Percentiles rank a stretch among this genome's conserved stretches.
Evolutionary conservation across 2,113 vertebrate genomes (phyloP).

Genomic region (Ancistrus triradiatus): DNA sequence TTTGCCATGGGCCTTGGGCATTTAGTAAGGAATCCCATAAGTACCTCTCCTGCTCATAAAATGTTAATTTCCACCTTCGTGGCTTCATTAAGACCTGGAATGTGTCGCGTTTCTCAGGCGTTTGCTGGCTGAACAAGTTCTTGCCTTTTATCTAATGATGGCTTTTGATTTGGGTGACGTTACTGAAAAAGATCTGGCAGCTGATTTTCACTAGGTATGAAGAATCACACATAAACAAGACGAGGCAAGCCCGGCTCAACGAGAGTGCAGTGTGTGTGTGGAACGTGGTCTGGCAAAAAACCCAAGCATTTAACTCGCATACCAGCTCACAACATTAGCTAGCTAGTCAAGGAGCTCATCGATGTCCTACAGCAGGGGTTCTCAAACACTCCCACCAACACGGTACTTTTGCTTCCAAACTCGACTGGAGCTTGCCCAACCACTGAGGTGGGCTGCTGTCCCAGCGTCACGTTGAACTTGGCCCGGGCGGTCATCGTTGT

Average conservation of each 20-base stretch:
- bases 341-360: no score
- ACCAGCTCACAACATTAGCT: no score
- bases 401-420: no score
- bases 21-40: conserved; percentile 60
- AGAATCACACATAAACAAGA: conserved; percentile 8
- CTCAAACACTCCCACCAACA: no score
- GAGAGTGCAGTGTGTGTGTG: neutral
- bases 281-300: no score
- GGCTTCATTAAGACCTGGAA: conserved; percentile 57
- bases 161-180: conserved; percentile 5
- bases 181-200: neutral
- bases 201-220: conserved; percentile 4
- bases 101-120: conserved; percentile 12
- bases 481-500: no score
- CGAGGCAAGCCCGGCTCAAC: conserved; percentile 1
- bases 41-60: conserved; percentile 61
- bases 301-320: no score
- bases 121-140: conserved; percentile 18
- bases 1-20: conserved; percentile 45
- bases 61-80: conserved; percentile 58
- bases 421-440: no score
- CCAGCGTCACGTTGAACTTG: no score
- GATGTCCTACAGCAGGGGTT: no score
- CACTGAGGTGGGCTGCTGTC: no score
- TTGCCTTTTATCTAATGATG: neutral